These are phyloP conservation scores for Rotaria macrura DNA, from an alignment of 2,888 invertebrate species.

Conservation along the genomic window DNA sequence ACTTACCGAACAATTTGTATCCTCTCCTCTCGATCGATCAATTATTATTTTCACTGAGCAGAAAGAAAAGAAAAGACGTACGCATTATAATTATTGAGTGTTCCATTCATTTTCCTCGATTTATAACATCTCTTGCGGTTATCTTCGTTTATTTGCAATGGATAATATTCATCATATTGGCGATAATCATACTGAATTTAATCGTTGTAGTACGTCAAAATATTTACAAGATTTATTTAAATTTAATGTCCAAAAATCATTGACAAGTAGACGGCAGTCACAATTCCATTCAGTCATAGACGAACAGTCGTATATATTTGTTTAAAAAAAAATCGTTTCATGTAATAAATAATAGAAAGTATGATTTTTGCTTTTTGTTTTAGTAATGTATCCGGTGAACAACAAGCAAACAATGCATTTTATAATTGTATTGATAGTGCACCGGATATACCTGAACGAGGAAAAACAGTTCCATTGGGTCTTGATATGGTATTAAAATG, in stretches of 20 bases:
- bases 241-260: too few relatives aligned
- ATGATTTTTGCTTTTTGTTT: background rate
- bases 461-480: conserved; percentile 28
- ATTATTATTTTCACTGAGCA: too few relatives aligned
- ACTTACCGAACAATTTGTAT: too few relatives aligned
- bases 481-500: conserved; percentile 26
- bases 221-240: background rate
- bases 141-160: background rate
- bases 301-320: too few relatives aligned
- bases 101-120: background rate
- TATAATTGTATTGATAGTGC: conserved; percentile 30
- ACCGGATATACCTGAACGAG: conserved; percentile 33
- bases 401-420: conserved; percentile 28
- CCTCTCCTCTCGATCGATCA: too few relatives aligned
- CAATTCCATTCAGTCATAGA: too few relatives aligned
- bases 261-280: too few relatives aligned
- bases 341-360: too few relatives aligned
- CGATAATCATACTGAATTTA: background rate
- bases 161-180: background rate
- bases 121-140: background rate
- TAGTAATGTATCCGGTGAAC: background rate
- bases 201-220: background rate
- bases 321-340: too few relatives aligned
- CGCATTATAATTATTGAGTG: too few relatives aligned
- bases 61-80: too few relatives aligned